Conservation (phyloP, 2,797 vertebrate species). For the Rhynchonycteris naso region DNA sequence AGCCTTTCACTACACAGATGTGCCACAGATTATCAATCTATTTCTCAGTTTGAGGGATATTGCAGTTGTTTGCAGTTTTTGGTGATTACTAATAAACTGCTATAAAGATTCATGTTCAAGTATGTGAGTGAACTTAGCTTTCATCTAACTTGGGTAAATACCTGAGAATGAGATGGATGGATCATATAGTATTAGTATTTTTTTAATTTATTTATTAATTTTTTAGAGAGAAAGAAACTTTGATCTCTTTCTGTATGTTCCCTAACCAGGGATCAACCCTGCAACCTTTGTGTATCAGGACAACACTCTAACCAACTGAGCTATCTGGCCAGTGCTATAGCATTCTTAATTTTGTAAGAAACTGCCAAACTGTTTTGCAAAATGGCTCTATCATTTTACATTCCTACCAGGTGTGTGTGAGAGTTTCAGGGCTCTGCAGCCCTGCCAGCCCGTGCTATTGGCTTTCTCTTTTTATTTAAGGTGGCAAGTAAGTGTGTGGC, state of each 20-base stretch:
- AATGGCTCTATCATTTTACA: not conserved
- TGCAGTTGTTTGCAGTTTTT: not conserved
- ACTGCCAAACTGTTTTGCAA: not conserved
- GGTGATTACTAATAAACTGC: not conserved
- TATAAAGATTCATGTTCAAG: not conserved
- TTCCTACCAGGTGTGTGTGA: not conserved
- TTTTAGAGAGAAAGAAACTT: no score
- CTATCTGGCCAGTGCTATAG: no score
- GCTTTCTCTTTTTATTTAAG: not conserved
- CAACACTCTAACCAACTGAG: no score
- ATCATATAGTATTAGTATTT: not conserved
- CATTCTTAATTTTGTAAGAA: not conserved
- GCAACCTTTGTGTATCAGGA: no score
- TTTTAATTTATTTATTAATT: not conserved
- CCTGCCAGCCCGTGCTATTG: not conserved
- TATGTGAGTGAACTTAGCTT: not conserved
- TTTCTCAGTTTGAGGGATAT: not conserved
- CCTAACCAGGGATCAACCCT: no score
- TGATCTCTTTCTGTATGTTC: no score
- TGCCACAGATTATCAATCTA: not conserved
- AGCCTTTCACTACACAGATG: not conserved
- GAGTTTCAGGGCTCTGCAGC: not conserved
- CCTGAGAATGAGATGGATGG: not conserved
- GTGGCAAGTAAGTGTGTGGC: not conserved
- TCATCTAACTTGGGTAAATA: not conserved